A percentile compares a stretch with the other conserved stretches of the same genome.
These are phyloP conservation scores for Dolichallabes microphthalmus DNA, from an alignment of 2,113 vertebrate genomes.

Conservation along the genomic window DNA sequence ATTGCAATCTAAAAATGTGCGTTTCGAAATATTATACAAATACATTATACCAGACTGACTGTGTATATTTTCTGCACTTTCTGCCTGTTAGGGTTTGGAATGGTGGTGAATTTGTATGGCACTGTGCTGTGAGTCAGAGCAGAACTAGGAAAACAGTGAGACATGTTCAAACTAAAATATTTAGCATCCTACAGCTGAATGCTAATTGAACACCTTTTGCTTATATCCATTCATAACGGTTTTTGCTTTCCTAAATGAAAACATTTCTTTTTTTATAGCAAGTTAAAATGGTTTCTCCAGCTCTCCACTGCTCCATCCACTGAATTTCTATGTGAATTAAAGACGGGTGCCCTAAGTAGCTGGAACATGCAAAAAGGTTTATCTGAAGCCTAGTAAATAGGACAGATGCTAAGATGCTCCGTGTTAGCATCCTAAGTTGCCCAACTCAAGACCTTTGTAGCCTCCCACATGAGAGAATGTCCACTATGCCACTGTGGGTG, in stretches of 20 bases:
- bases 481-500: conserved; percentile 63
- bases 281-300: not conserved
- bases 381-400: not conserved
- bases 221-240: not conserved
- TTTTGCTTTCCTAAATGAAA: not conserved
- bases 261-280: not conserved
- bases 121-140: not conserved
- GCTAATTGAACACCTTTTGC: not conserved
- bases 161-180: not conserved
- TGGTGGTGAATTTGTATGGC: no score
- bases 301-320: not conserved
- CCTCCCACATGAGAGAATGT: conserved; percentile 51
- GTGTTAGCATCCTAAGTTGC: conserved; percentile 58
- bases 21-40: not conserved
- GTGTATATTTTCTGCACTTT: not conserved
- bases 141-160: not conserved
- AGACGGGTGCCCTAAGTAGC: not conserved
- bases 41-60: not conserved
- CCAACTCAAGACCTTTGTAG: conserved; percentile 43
- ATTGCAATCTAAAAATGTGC: not conserved
- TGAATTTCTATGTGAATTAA: not conserved
- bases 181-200: not conserved
- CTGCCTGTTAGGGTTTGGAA: not conserved
- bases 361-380: not conserved
- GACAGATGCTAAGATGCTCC: not conserved